Conservation (phyloP, 2,888 invertebrate genomes). For the Coenonympha glycerion region DNA sequence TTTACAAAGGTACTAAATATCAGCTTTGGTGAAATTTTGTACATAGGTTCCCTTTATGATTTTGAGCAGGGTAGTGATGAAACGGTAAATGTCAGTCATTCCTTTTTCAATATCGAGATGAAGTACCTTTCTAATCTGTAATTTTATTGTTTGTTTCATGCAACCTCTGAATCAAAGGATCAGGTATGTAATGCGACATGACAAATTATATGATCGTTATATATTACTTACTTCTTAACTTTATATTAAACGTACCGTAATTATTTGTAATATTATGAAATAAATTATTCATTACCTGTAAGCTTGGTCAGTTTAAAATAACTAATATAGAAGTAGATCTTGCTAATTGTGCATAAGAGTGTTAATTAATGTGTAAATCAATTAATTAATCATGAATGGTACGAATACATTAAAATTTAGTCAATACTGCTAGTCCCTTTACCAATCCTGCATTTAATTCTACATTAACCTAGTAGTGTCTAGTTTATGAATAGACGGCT, state of each 20-base stretch:
- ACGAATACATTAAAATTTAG: conserved; percentile 20
- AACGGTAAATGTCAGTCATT: too few species aligned
- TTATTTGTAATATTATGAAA: conserved; percentile 17
- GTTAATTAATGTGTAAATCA: conserved; percentile 14
- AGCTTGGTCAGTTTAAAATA: conserved; percentile 20
- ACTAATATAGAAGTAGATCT: conserved; percentile 24
- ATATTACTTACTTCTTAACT: conserved; percentile 10
- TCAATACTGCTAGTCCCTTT: conserved; percentile 24
- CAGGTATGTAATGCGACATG: conserved; percentile 54
- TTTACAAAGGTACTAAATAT: too few species aligned
- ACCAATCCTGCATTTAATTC: conserved; percentile 22
- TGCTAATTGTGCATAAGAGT: conserved; percentile 26
- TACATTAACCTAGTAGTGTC: conserved; percentile 16
- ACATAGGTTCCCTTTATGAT: too few species aligned
- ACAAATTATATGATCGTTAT: conserved; percentile 12
- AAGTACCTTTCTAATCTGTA: not conserved
- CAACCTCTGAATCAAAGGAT: conserved; percentile 45
- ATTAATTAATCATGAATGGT: conserved; percentile 21
- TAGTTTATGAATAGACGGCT: conserved; percentile 21
- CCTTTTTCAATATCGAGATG: too few species aligned
- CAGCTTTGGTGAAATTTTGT: too few species aligned
- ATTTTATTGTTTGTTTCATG: conserved; percentile 53
- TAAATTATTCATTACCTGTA: conserved; percentile 9
- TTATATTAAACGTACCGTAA: too few species aligned
- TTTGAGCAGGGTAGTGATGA: too few species aligned